These are phyloP conservation scores for Gallinago paraguaiae DNA, from an alignment of 2,113 vertebrate genomes.

Conservation along the genomic window DNA sequence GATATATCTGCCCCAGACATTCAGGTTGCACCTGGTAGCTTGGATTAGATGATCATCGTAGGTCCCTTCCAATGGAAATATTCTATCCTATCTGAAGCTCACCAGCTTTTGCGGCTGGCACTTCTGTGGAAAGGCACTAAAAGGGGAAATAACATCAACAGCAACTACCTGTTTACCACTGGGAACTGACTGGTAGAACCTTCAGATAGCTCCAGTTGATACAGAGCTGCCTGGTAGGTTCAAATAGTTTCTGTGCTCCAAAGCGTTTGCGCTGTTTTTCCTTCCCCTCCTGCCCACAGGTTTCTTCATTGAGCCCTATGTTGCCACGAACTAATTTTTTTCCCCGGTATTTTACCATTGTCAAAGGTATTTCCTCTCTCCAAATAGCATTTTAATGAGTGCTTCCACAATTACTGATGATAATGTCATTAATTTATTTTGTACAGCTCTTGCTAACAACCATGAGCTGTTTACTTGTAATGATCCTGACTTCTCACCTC, in stretches of 20 bases:
- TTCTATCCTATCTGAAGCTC: not conserved
- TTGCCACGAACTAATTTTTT: not conserved
- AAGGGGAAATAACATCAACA: not conserved
- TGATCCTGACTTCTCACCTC: not conserved
- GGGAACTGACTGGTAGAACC: not conserved
- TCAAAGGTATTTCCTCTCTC: slow-evolving; percentile 31
- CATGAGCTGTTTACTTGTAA: not conserved
- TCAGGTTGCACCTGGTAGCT: slow-evolving; percentile 8
- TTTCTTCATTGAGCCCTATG: not conserved
- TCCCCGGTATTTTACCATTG: not conserved
- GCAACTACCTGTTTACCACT: not conserved
- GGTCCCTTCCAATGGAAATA: not conserved
- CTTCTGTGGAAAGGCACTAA: not conserved
- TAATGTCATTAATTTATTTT: slow-evolving; percentile 22
- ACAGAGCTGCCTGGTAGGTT: not conserved
- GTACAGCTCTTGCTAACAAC: not conserved
- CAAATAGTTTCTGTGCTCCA: not conserved
- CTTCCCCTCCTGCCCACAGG: not conserved
- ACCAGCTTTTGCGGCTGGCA: not conserved
- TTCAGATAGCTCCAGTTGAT: not conserved
- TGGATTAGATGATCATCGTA: rapidly evolving
- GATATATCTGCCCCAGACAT: not conserved
- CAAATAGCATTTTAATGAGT: slow-evolving; percentile 36
- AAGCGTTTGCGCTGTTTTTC: not conserved
- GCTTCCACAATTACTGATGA: not conserved